Percentiles rank a stretch among this genome's conserved stretches.
These are phyloP conservation scores for Meliscaeva auricollis DNA, from an alignment of 2,888 invertebrate species.

Conservation along the genomic window DNA sequence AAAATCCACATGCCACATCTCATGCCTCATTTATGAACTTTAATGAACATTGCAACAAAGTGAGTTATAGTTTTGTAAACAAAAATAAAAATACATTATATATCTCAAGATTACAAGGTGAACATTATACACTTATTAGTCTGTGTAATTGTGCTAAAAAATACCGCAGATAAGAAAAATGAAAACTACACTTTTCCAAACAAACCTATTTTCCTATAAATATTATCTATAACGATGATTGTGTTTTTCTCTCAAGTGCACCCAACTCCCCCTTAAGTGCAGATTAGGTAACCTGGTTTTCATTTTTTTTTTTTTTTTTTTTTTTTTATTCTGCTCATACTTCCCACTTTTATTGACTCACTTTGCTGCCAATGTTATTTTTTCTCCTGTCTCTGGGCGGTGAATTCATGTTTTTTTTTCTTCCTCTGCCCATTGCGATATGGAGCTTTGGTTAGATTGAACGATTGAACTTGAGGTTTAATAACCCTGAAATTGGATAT, in stretches of 20 bases:
- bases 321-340: not conserved
- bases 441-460: slow-evolving; percentile 41
- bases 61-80: not conserved
- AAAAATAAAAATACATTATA: not conserved
- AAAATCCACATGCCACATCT: not conserved
- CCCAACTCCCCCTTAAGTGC: slow-evolving; percentile 40
- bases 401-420: not conserved
- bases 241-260: slow-evolving; percentile 13
- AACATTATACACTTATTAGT: not conserved
- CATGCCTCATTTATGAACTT: not conserved
- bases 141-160: not conserved
- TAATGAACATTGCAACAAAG: not conserved
- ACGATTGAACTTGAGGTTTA: slow-evolving; percentile 56
- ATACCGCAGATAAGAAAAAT: slow-evolving; percentile 1
- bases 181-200: not conserved
- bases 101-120: slow-evolving; percentile 22
- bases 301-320: not conserved
- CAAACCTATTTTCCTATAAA: slow-evolving; percentile 24
- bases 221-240: slow-evolving; percentile 14
- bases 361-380: slow-evolving; percentile 21
- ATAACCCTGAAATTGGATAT: slow-evolving; percentile 57
- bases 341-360: slow-evolving; percentile 26
- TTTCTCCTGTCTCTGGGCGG: not conserved
- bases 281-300: slow-evolving; percentile 44
- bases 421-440: not conserved